Percentiles rank a stretch among this genome's conserved stretches.
These are phyloP conservation scores for Melipona quadrifasciata DNA, from an alignment of 1,140 invertebrate species.

Conservation along the genomic window DNA sequence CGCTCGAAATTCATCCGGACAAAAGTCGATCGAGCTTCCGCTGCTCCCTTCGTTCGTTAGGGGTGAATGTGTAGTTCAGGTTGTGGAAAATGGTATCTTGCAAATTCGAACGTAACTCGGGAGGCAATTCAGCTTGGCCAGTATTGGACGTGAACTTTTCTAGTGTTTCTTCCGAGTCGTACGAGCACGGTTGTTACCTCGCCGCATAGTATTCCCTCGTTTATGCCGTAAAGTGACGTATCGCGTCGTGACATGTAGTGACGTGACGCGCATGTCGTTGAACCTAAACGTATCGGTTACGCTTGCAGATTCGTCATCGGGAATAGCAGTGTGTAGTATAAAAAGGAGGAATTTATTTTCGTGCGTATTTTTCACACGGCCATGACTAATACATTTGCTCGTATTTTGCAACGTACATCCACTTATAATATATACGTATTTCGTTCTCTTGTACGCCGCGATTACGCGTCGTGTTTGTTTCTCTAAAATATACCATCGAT, in stretches of 20 bases:
- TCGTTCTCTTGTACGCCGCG: not conserved
- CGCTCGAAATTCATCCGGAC: not conserved
- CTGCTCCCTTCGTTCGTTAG: not conserved
- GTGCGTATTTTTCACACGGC: not conserved
- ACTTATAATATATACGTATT: not conserved
- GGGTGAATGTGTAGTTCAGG: not conserved
- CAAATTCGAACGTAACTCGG: not conserved
- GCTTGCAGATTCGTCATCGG: slow-evolving; percentile 47
- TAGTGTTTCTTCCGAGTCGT: not conserved
- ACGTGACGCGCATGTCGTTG: slow-evolving; percentile 54
- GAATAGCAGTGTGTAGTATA: slow-evolving; percentile 5
- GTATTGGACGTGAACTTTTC: not conserved
- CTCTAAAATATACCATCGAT: not conserved
- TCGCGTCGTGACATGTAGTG: slow-evolving; percentile 40
- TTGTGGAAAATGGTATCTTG: not conserved
- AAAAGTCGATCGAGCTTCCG: slow-evolving; percentile 26
- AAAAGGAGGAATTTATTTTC: slow-evolving; percentile 27
- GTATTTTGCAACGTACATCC: not conserved
- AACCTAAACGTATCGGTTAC: slow-evolving; percentile 57
- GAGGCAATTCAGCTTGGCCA: not conserved
- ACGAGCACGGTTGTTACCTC: not conserved
- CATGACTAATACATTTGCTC: not conserved
- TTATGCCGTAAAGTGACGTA: slow-evolving; percentile 40
- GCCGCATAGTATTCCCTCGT: slow-evolving; percentile 11
- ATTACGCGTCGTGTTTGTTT: not conserved